Conservation (phyloP, 2,113 vertebrate species). For the Nansenia antarctica region DNA sequence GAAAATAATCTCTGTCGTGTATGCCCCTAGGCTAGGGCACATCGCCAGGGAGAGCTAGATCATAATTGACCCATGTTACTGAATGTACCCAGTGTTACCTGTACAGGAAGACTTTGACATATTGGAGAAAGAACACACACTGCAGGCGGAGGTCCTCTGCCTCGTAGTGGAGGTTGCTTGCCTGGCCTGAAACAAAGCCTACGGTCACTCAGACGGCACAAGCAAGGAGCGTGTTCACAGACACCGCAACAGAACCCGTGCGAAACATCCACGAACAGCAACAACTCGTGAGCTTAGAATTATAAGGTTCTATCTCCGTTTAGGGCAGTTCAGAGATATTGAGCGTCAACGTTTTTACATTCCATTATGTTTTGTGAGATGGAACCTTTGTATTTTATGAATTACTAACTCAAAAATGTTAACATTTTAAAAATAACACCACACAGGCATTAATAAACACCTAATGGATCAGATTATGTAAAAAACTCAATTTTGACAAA, state of each 20-base stretch:
- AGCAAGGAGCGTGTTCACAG: too few relatives aligned
- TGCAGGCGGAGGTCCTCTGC: constrained; percentile 85
- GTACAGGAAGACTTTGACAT: constrained; percentile 92
- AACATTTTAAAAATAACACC: too few relatives aligned
- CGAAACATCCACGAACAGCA: neutral
- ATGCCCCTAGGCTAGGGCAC: neutral
- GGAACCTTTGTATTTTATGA: too few relatives aligned
- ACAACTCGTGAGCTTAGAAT: too few relatives aligned
- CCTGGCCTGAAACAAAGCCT: constrained; percentile 79
- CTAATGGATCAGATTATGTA: too few relatives aligned
- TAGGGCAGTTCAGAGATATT: too few relatives aligned
- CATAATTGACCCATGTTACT: neutral
- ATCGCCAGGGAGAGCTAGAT: neutral
- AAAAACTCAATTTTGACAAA: too few relatives aligned
- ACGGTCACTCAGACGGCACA: neutral
- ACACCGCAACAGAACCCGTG: neutral
- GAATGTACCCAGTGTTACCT: constrained; percentile 83
- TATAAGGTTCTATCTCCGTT: too few relatives aligned
- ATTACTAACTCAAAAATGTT: too few relatives aligned
- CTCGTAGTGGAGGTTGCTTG: constrained; percentile 82
- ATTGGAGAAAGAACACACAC: constrained; percentile 88
- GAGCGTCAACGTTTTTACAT: too few relatives aligned
- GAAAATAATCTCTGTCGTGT: neutral
- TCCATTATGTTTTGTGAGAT: too few relatives aligned
- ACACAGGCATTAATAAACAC: too few relatives aligned